Base-by-base conservation (phyloP, 2,888 invertebrate species). In the Eilema depressum region DNA sequence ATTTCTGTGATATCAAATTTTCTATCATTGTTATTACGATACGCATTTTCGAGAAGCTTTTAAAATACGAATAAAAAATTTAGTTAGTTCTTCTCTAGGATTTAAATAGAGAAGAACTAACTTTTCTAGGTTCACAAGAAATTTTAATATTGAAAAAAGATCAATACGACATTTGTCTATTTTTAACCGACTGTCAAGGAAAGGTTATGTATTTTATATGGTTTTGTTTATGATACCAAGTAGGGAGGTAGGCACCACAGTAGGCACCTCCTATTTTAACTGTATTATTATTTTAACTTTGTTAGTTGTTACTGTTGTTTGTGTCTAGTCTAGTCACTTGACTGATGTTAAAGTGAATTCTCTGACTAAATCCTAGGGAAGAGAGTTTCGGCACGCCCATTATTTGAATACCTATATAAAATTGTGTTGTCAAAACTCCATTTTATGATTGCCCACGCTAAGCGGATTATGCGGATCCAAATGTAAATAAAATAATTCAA, bases 1-100 rank as follows among this genome's bases (percentile, higher is more conserved):
- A 80, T 83, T 81, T 75, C 37, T 75, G 71, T 41, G 66, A 74
- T 79, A 76, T 77, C 74, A 80, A 79, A 75, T 83, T 82, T 76
- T 76, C 81, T 74, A 74, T 80, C 73, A 69, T 69, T 80, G 66
- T 76, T 82, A 79, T 77, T 76, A 73, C 69, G 74, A 73, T 76
- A 73, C 71, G 66, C 71, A 70, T 70, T 79, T 75, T 71, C 69
- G 63, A 73, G 76, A 81, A 79, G 63, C 72, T 66, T 47, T 74
- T 77, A 79, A 77, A 74, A 71, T 66, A 71, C 70, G 71, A 72
- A 75, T 77, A 76, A n/a, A 10, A 41, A 57, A 11, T n/a, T n/a
- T n/a, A n/a, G n/a, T n/a, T n/a, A 25, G 14, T 57, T 12, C 25
- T 23, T 26, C 8, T n/a, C n/a, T n/a, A n/a, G n/a, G n/a, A n/a